These are phyloP conservation scores for Nasonia longicornis DNA, from an alignment of 1,140 invertebrate genomes.

Conservation along the genomic window DNA sequence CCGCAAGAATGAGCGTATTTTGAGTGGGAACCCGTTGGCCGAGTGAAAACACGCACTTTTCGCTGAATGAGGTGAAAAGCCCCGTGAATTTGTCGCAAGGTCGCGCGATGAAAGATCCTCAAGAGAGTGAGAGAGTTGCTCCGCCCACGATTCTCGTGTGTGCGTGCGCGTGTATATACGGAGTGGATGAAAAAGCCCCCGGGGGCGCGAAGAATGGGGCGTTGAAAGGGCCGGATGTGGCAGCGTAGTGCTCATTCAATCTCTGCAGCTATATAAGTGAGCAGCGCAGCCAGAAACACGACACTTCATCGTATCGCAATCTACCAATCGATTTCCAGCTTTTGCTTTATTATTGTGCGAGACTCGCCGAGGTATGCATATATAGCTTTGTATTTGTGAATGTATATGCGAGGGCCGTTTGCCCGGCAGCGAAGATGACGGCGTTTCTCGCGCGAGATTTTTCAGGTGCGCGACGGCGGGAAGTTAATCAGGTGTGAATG, in stretches of 20 bases:
- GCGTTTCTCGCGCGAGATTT: background rate
- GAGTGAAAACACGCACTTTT: constrained; percentile 51
- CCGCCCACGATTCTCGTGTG: constrained; percentile 51
- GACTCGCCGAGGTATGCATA: background rate
- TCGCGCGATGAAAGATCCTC: constrained; percentile 39
- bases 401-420: background rate
- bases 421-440: no score
- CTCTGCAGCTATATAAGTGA: constrained; percentile 49
- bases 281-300: constrained; percentile 52
- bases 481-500: no score
- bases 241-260: constrained; percentile 52
- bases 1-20: constrained; percentile 47
- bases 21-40: constrained; percentile 51
- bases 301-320: constrained; percentile 54
- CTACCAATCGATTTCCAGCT: constrained; percentile 50
- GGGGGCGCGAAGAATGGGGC: constrained; percentile 45
- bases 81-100: constrained; percentile 52
- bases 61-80: constrained; percentile 48
- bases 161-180: background rate
- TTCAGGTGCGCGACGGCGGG: background rate
- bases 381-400: background rate
- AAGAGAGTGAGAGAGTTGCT: constrained; percentile 32
- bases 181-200: constrained; percentile 40
- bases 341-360: constrained; percentile 22
- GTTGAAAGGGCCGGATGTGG: constrained; percentile 58